Conservation (phyloP, 2,797 vertebrate species). For the Girardinus metallicus region DNA sequence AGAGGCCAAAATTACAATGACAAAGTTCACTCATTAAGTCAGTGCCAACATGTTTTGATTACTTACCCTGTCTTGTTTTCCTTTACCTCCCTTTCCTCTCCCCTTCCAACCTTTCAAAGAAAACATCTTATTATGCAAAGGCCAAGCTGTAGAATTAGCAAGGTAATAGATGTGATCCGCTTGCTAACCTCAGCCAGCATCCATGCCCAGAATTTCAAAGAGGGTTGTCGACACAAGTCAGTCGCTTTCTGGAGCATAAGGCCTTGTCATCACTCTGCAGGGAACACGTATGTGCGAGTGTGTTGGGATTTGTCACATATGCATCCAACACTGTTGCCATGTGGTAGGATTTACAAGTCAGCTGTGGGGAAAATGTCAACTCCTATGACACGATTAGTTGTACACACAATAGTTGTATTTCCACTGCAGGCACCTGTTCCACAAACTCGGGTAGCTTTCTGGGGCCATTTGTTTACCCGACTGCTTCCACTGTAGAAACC, state of each 20-base stretch:
- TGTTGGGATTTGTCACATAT: slow-evolving; percentile 24
- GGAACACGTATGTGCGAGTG: slow-evolving; percentile 11
- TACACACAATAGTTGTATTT: neutral
- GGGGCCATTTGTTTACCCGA: neutral
- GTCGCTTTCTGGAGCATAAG: slow-evolving; percentile 40
- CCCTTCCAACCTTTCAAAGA: slow-evolving; percentile 40
- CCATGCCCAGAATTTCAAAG: slow-evolving; percentile 72
- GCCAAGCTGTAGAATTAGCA: slow-evolving; percentile 77
- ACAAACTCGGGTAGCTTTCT: neutral
- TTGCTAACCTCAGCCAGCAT: slow-evolving; percentile 70
- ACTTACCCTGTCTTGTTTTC: slow-evolving; percentile 54
- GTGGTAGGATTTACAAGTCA: slow-evolving; percentile 26
- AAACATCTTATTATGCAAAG: slow-evolving; percentile 77
- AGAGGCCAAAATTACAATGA: slow-evolving; percentile 53
- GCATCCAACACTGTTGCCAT: slow-evolving; percentile 49
- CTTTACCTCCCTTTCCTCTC: slow-evolving; percentile 16
- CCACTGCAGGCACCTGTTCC: neutral
- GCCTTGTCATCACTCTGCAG: slow-evolving; percentile 39
- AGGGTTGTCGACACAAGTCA: slow-evolving; percentile 53
- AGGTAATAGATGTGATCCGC: slow-evolving; percentile 79
- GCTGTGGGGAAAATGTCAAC: slow-evolving; percentile 14
- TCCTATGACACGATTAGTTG: neutral
- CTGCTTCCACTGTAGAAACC: neutral
- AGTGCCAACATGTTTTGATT: slow-evolving; percentile 73
- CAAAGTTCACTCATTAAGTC: slow-evolving; percentile 68